A percentile compares a stretch with the other conserved stretches of the same genome.
Conservation (phyloP, 2,113 vertebrate genomes). For the Cygnus buccinator region DNA sequence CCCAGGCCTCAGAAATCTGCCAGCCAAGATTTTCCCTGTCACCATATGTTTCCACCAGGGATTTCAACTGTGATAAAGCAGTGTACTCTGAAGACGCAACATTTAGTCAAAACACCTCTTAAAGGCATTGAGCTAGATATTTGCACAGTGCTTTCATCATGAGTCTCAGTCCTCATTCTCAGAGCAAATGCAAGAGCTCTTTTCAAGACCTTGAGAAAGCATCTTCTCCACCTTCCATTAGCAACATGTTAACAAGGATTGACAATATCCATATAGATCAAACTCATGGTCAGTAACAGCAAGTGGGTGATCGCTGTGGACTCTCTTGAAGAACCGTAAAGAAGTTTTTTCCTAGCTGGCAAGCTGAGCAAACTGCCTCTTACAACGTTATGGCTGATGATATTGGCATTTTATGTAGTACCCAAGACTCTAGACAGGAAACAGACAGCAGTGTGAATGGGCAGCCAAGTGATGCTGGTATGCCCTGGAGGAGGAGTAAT, state of each 20-base stretch:
- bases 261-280: neutral
- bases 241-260: neutral
- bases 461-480: neutral
- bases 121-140: neutral
- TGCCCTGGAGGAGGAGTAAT: neutral
- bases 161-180: neutral
- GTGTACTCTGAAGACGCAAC: neutral
- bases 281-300: conserved; percentile 26
- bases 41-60: neutral
- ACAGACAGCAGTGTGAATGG: neutral
- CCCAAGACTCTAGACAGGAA: neutral
- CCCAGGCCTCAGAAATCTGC: neutral
- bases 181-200: neutral
- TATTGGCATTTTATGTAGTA: neutral
- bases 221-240: neutral
- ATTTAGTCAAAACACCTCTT: neutral
- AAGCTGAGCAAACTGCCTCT: neutral
- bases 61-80: neutral
- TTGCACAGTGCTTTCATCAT: neutral
- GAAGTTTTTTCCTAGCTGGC: conserved; percentile 9
- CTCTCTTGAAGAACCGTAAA: conserved; percentile 8
- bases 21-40: neutral
- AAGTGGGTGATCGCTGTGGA: conserved; percentile 21
- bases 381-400: neutral
- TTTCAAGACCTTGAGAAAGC: neutral